Evolutionary conservation across 2,797 vertebrate genomes (phyloP).

Genomic region (Hylomyscus alleni): DNA sequence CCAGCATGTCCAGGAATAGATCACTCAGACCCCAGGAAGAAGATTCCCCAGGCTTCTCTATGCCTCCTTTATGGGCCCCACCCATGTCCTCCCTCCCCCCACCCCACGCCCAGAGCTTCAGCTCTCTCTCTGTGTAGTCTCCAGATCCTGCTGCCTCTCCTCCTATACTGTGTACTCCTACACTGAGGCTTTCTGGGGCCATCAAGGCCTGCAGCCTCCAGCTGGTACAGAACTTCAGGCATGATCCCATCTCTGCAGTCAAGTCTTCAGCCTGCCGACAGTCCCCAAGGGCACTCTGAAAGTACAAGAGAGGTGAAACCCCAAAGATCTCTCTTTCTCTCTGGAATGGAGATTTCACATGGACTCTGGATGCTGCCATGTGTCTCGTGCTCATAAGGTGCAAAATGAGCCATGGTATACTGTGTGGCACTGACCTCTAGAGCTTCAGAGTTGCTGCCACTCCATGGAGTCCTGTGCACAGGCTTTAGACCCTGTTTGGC

Average conservation of each 20-base stretch:
- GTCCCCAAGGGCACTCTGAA: background rate
- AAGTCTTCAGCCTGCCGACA: background rate
- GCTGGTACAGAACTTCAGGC: background rate
- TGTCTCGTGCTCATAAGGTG: background rate
- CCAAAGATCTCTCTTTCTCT: accelerated
- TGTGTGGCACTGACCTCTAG: accelerated
- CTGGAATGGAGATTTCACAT: background rate
- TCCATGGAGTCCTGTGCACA: background rate
- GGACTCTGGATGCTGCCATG: background rate
- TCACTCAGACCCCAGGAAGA: background rate
- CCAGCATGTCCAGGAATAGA: no score
- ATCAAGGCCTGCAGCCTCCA: background rate
- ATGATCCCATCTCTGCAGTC: background rate
- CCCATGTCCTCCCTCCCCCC: background rate
- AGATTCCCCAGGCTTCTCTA: background rate
- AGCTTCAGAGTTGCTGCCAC: no score
- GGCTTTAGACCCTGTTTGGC: accelerated
- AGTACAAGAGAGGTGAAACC: background rate
- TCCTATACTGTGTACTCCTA: background rate
- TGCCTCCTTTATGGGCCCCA: background rate
- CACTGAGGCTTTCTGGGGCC: background rate
- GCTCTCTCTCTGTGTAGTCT: accelerated
- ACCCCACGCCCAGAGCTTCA: background rate
- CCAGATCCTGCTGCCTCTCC: background rate
- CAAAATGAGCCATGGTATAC: background rate